Percentiles rank a stretch among this genome's conserved stretches.
Evolutionary conservation across 2,797 vertebrate genomes (phyloP).

Genomic region (Enteromius viviparus): DNA sequence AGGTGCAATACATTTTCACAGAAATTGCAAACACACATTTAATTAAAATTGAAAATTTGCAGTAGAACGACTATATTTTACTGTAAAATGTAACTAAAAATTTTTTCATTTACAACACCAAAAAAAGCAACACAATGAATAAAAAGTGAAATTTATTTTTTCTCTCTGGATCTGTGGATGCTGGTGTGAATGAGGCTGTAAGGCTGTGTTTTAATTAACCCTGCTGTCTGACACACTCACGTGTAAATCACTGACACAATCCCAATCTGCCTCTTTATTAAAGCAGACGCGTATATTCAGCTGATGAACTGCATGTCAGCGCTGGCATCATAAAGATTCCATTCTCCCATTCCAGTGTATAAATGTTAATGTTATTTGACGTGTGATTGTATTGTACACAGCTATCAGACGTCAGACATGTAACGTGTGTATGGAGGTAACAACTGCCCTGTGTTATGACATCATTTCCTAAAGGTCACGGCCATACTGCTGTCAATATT

Average conservation of each 20-base stretch:
- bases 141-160: too few species aligned
- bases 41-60: not conserved
- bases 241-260: constrained; percentile 75
- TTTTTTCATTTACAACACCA: too few species aligned
- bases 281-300: constrained; percentile 48
- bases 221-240: constrained; percentile 60
- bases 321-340: constrained; percentile 65
- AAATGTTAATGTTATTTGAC: not conserved
- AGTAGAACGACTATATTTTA: not conserved
- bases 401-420: not conserved
- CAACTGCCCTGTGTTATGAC: not conserved
- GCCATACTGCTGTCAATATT: not conserved
- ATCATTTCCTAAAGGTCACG: not conserved
- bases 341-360: too few species aligned
- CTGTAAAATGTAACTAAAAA: too few species aligned
- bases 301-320: constrained; percentile 64
- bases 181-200: constrained; percentile 65
- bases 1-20: too few species aligned
- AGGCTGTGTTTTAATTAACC: constrained; percentile 75
- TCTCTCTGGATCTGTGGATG: too few species aligned
- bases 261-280: constrained; percentile 76
- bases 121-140: too few species aligned
- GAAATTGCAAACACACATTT: too few species aligned
- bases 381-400: not conserved
- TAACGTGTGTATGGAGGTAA: not conserved